These are phyloP conservation scores for Micropoecilia bifurca DNA, from an alignment of 2,797 vertebrate genomes.

Conservation along the genomic window DNA sequence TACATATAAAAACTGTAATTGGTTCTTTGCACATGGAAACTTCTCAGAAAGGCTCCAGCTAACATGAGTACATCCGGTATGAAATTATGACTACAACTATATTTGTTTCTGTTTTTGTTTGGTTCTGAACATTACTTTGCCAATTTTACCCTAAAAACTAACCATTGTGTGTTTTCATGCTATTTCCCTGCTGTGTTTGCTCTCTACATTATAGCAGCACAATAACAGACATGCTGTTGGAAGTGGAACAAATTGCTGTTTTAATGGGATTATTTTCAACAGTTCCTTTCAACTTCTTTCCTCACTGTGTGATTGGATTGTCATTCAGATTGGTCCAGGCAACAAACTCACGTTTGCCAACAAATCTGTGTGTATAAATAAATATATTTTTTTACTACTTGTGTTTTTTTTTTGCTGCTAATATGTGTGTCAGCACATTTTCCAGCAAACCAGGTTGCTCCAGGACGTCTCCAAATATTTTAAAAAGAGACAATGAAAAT, in stretches of 20 bases:
- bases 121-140: background rate
- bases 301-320: slow-evolving; percentile 50
- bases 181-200: slow-evolving; percentile 30
- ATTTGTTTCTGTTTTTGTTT: background rate
- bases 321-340: slow-evolving; percentile 56
- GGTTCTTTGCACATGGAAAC: background rate
- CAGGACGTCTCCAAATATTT: slow-evolving; percentile 40
- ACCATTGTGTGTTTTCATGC: slow-evolving; percentile 16
- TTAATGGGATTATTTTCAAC: slow-evolving; percentile 73
- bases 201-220: slow-evolving; percentile 48
- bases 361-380: background rate
- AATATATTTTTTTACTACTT: background rate
- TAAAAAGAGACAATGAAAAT: slow-evolving; percentile 41
- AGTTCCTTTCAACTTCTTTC: background rate
- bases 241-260: slow-evolving; percentile 70
- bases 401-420: background rate
- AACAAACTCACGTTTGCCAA: slow-evolving; percentile 32
- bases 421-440: background rate
- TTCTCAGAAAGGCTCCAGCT: background rate
- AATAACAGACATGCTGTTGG: slow-evolving; percentile 60
- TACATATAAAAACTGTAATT: background rate
- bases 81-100: background rate
- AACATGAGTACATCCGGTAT: background rate
- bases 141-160: slow-evolving; percentile 7
- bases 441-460: slow-evolving; percentile 16